Evolutionary conservation across 2,888 invertebrate species (phyloP).

Genomic region (Tiliacea citrago): DNA sequence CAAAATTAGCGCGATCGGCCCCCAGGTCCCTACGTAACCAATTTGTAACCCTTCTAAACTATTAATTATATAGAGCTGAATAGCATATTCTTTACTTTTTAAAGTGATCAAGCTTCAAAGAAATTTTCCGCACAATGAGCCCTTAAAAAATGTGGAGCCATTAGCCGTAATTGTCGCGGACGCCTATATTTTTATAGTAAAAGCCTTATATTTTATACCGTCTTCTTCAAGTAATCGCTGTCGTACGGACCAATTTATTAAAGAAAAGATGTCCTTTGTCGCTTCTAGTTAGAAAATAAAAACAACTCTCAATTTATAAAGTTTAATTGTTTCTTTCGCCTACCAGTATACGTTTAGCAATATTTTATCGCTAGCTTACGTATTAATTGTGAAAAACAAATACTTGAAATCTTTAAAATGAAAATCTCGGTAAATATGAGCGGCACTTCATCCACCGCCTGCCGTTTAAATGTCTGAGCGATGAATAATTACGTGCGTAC

Average conservation of each 20-base stretch:
- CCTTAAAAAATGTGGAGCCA: constrained; percentile 72
- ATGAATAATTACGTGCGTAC: constrained; percentile 65
- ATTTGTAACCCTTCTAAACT: constrained; percentile 11
- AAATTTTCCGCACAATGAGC: constrained; percentile 69
- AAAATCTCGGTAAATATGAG: constrained; percentile 26
- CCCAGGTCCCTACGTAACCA: background rate
- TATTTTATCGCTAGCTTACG: constrained; percentile 1
- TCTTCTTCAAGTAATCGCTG: constrained; percentile 63
- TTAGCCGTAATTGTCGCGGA: constrained; percentile 74
- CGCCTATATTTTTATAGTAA: constrained; percentile 70
- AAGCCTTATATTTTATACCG: constrained; percentile 67
- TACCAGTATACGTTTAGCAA: background rate
- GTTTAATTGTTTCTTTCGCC: constrained; percentile 43
- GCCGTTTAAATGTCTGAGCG: constrained; percentile 44
- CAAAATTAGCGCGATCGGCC: too few species aligned
- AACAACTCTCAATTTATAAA: constrained; percentile 32
- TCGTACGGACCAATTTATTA: constrained; percentile 51
- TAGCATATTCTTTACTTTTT: constrained; percentile 49
- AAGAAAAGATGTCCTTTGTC: constrained; percentile 19
- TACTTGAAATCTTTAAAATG: constrained; percentile 1
- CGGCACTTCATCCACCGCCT: constrained; percentile 28
- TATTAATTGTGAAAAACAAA: constrained; percentile 4
- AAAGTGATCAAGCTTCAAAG: constrained; percentile 67
- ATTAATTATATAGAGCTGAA: constrained; percentile 36
- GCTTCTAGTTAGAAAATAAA: constrained; percentile 26